phyloP scores from a whole-genome alignment of 2,113 vertebrate genomes.

The Periophthalmus modestus region DNA sequence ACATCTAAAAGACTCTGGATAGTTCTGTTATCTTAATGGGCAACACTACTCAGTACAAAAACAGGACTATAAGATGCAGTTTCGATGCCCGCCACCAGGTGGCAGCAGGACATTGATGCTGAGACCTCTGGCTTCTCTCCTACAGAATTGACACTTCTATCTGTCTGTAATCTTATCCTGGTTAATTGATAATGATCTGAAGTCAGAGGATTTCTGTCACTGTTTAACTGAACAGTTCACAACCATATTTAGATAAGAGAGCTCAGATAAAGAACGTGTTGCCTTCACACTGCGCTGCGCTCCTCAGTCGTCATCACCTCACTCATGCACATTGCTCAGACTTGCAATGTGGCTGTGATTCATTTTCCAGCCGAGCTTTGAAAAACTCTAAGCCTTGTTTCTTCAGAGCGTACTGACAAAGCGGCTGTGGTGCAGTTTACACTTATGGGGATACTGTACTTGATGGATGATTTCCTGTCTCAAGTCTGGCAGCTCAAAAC shows the following conservation, averaged over 20 bases:
- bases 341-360: slow-evolving; percentile 42
- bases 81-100: slow-evolving; percentile 55
- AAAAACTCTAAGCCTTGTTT: slow-evolving; percentile 32
- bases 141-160: background rate
- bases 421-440: slow-evolving; percentile 56
- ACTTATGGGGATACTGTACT: slow-evolving; percentile 53
- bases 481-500: slow-evolving; percentile 60
- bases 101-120: slow-evolving; percentile 60
- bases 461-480: slow-evolving; percentile 69
- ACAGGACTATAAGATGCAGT: slow-evolving; percentile 13
- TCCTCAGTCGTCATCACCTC: slow-evolving; percentile 19
- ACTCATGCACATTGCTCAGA: background rate
- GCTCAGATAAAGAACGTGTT: slow-evolving; percentile 6
- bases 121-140: background rate
- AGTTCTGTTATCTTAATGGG: background rate
- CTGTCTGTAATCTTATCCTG: slow-evolving; percentile 11
- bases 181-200: slow-evolving; percentile 12
- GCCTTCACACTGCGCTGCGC: slow-evolving; percentile 13
- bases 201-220: background rate
- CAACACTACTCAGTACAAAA: background rate
- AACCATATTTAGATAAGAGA: slow-evolving; percentile 15
- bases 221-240: background rate
- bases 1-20: background rate
- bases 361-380: slow-evolving; percentile 46
- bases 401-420: slow-evolving; percentile 49